phyloP scores from a whole-genome alignment of 2,888 invertebrate genomes.

The Oegoconia quadripuncta region DNA sequence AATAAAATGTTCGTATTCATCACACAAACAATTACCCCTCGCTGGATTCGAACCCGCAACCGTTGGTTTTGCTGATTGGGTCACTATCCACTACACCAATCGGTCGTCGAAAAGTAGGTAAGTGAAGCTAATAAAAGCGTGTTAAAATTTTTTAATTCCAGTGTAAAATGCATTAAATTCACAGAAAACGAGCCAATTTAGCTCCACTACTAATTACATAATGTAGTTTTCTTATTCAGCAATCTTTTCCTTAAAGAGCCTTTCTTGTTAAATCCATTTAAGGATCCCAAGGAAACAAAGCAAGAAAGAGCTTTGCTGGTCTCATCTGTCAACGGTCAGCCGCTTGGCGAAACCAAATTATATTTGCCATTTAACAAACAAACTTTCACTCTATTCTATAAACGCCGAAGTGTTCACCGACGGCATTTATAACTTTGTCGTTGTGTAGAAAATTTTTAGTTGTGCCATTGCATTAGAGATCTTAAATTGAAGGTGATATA shows the following conservation, averaged over 20 bases:
- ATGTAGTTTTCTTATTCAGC: background rate
- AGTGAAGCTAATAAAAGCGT: too few species aligned
- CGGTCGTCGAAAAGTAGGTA: too few species aligned
- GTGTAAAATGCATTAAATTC: too few species aligned
- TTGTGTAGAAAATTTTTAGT: slow-evolving; percentile 8
- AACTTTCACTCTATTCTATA: slow-evolving; percentile 27
- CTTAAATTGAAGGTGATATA: too few species aligned
- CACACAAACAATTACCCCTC: too few species aligned
- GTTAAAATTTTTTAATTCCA: too few species aligned
- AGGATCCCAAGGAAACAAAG: slow-evolving; percentile 56
- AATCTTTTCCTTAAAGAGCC: slow-evolving; percentile 54
- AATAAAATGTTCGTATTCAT: too few species aligned
- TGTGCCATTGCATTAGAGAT: background rate
- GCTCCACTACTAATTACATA: background rate
- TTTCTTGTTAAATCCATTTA: slow-evolving; percentile 63
- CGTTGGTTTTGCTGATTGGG: too few species aligned
- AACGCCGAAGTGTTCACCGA: slow-evolving; percentile 20
- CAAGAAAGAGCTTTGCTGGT: slow-evolving; percentile 58
- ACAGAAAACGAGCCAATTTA: background rate
- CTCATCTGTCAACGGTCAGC: slow-evolving; percentile 61
- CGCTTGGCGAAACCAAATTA: slow-evolving; percentile 37
- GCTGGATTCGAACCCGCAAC: too few species aligned
- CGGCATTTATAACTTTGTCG: slow-evolving; percentile 11
- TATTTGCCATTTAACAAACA: slow-evolving; percentile 16
- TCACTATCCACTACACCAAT: too few species aligned